Evolutionary conservation across 2,888 invertebrate genomes (phyloP), one percentile per base, ranked within the genome.

Genomic region (Mechanitis messenoides): DNA sequence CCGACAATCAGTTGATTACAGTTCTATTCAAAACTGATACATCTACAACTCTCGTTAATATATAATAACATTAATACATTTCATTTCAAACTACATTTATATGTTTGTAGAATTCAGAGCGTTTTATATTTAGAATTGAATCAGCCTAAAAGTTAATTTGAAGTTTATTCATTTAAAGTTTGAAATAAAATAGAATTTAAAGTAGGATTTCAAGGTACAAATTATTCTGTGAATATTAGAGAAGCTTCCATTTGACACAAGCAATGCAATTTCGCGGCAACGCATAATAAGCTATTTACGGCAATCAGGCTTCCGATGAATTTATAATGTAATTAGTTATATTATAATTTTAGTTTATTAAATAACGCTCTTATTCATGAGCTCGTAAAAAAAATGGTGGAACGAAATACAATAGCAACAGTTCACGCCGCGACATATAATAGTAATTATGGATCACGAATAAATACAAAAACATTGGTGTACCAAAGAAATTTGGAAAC

Each of bases 251-350:
- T 57, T 63, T 59, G 60, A 62, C 60, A 59, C 53, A 61, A 60
- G 63, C 58, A 46, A 53, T 68, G 67, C 64, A 68, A 79, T 78
- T 80, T 78, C 74, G 56, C 56, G 59, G 58, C 69, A 74, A 75
- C 75, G 81, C 62, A 59, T 67, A 65, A 67, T 67, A 62, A 65
- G 58, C 58, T 61, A 62, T 67, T 63, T 63, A 65, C 59, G 78
- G 80, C 82, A 85, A 85, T 83, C 81, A 79, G 75, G 74, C 75
- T 80, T 75, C 77, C 80, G 79, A 82, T 87, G 86, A 87, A 87
- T 86, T 77, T 80, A 79, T 86, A 86, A 87, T 86, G 85, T 81
- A 86, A 87, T 87, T 81, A 84, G 69, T 67, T 66, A 64, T 35
- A 35, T 6, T 35, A 35, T 35, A 5, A 35, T 35, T 5, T 35